A percentile compares a stretch with the other conserved stretches of the same genome.
phyloP scores from a whole-genome alignment of 2,888 invertebrate genomes.

The Drosophila histrio region DNA sequence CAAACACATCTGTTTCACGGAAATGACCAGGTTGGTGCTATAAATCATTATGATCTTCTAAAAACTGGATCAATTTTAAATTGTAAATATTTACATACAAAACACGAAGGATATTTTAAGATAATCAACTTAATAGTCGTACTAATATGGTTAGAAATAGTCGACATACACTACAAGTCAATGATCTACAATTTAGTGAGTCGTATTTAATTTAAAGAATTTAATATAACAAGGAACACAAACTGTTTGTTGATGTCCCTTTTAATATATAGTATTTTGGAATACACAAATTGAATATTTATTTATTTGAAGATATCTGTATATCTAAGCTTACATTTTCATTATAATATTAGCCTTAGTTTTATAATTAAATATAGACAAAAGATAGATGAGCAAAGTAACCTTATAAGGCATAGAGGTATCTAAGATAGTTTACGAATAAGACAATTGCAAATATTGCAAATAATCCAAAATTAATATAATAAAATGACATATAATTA shows the following conservation, averaged over 20 bases:
- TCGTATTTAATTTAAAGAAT: neutral
- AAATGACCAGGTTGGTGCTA: slow-evolving; percentile 70
- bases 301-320: neutral
- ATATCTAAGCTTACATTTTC: neutral
- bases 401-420: too few relatives aligned
- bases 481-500: too few relatives aligned
- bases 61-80: neutral
- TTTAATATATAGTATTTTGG: neutral
- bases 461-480: too few relatives aligned
- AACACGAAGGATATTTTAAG: too few relatives aligned
- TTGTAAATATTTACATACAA: neutral
- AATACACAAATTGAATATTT: neutral
- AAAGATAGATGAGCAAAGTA: too few relatives aligned
- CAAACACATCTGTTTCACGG: slow-evolving; percentile 41
- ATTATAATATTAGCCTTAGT: too few relatives aligned
- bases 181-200: neutral
- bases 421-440: too few relatives aligned
- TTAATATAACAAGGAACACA: neutral
- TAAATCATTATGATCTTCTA: neutral
- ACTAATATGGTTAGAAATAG: neutral
- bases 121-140: too few relatives aligned
- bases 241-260: neutral
- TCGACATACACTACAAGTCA: neutral
- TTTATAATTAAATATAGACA: too few relatives aligned
- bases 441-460: too few relatives aligned